phyloP scores from a whole-genome alignment of 2,888 invertebrate genomes.

The Eutolmus rufibarbis region DNA sequence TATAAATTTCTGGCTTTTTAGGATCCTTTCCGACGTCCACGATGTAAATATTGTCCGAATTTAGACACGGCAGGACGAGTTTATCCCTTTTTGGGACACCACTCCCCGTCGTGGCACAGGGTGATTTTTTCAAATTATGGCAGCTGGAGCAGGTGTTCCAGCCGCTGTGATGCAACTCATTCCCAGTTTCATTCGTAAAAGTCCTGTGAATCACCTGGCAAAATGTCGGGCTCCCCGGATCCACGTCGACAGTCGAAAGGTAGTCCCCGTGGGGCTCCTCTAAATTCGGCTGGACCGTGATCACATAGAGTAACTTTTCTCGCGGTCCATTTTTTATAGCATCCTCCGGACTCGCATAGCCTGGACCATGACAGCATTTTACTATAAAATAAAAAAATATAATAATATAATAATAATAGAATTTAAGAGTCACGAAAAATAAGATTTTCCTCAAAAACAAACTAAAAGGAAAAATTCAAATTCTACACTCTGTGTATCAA shows the following conservation, averaged over 20 bases:
- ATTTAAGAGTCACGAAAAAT: too few relatives aligned
- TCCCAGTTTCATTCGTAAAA: constrained; percentile 76
- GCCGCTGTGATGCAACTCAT: constrained; percentile 95
- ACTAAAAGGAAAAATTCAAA: too few relatives aligned
- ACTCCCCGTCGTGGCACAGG: constrained; percentile 54
- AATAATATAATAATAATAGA: not conserved
- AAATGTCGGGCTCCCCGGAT: constrained; percentile 85
- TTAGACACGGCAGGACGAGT: constrained; percentile 82
- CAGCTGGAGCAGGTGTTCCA: constrained; percentile 99
- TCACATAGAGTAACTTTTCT: constrained; percentile 89
- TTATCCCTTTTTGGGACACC: constrained; percentile 72
- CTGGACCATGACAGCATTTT: constrained; percentile 67
- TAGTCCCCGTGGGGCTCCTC: constrained; percentile 79
- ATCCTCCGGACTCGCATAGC: constrained; percentile 79
- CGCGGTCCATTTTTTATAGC: constrained; percentile 83
- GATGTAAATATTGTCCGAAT: constrained; percentile 83
- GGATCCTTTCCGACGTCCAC: constrained; percentile 81
- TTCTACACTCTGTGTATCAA: too few relatives aligned
- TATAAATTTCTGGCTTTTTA: constrained; percentile 74
- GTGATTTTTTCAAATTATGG: constrained; percentile 63
- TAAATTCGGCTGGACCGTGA: constrained; percentile 80
- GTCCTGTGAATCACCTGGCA: constrained; percentile 88
- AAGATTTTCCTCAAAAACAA: too few relatives aligned
- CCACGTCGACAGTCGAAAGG: constrained; percentile 89
- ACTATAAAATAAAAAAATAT: not conserved